Evolutionary conservation across 2,888 invertebrate species (phyloP).

Genomic region (Eueremaeus valkanovi): DNA sequence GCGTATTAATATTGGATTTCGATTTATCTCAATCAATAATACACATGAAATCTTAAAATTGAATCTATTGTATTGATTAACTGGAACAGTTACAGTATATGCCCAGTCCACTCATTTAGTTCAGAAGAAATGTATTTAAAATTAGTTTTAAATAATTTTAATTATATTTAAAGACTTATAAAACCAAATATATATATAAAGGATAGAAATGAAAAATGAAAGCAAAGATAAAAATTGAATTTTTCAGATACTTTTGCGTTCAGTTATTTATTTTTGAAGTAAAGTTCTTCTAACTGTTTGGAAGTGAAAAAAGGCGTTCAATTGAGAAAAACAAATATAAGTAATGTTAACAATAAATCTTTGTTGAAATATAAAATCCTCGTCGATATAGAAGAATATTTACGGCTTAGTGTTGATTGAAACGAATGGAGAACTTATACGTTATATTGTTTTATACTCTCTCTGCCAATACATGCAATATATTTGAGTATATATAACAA

Average conservation of each 20-base stretch:
- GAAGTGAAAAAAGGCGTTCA: slow-evolving; percentile 1
- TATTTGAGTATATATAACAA: background rate
- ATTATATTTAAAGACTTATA: too few relatives aligned
- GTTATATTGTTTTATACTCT: background rate
- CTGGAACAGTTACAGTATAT: too few relatives aligned
- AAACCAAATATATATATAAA: too few relatives aligned
- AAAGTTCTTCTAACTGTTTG: too few relatives aligned
- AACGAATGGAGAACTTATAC: background rate
- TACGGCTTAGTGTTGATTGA: slow-evolving; percentile 19
- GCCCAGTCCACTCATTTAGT: too few relatives aligned
- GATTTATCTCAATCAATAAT: too few relatives aligned
- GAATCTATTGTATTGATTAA: too few relatives aligned
- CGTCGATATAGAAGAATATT: slow-evolving; percentile 26
- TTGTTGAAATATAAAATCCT: slow-evolving; percentile 9
- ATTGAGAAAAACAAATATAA: slow-evolving; percentile 20
- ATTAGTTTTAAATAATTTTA: too few relatives aligned
- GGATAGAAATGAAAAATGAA: background rate
- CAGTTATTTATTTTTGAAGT: background rate
- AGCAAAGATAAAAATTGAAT: slow-evolving; percentile 23
- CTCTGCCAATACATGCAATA: background rate
- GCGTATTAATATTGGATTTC: too few relatives aligned
- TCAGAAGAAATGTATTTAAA: too few relatives aligned
- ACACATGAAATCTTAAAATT: too few relatives aligned
- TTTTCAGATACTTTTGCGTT: background rate
- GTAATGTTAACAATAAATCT: slow-evolving; percentile 22